Base-by-base conservation (phyloP, 2,113 vertebrate genomes). In the Solea senegalensis region DNA sequence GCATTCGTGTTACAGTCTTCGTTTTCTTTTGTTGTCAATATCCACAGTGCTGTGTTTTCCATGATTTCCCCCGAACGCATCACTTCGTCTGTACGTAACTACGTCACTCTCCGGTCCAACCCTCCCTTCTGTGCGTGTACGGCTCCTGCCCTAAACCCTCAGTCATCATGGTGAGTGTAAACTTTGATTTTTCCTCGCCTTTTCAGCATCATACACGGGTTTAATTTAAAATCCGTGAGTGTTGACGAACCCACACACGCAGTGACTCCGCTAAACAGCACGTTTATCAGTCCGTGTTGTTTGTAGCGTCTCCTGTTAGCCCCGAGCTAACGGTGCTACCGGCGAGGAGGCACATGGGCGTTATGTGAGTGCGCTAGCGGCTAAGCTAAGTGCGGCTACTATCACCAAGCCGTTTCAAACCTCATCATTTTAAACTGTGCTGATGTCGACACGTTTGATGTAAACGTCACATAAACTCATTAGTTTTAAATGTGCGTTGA, bases 81-180 rank as follows among this genome's bases (percentile, higher is more conserved):
- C 81, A 11, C 59, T 0, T 64, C 61, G 73, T 54, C 45, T 14
- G 2, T 34, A 62, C 82, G 83, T 85, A 0, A 39, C 0, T 43
- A 7, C 79, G 79, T 88, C 81, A 71, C 51, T 5, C 2, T 9
- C 2, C 41, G 13, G 41, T 68, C 44, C 63, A 70, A 27, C 66
- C 78, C 68, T 85, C 81, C 21, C 78, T 80, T 46, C 56, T 65
- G 60, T 15, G 62, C 72, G 76, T 81, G 80, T 69, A n/a, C 59
- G 14, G 63, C 74, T 74, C 62, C 80, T 53, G 8, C 48, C 49
- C 28, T 8, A 62, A 83, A 49, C 40, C 34, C 55, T 14, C 50
- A 79, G 68, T 65, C 89, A 88, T 85, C 88, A 94, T 94, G 93
- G 93, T 94, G 76, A 88, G 92, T 2, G 61, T 74, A 2, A 11